A percentile compares a stretch with the other conserved stretches of the same genome.
Conservation (phyloP, 1,140 invertebrate species). For the Chionoecetes opilio region DNA sequence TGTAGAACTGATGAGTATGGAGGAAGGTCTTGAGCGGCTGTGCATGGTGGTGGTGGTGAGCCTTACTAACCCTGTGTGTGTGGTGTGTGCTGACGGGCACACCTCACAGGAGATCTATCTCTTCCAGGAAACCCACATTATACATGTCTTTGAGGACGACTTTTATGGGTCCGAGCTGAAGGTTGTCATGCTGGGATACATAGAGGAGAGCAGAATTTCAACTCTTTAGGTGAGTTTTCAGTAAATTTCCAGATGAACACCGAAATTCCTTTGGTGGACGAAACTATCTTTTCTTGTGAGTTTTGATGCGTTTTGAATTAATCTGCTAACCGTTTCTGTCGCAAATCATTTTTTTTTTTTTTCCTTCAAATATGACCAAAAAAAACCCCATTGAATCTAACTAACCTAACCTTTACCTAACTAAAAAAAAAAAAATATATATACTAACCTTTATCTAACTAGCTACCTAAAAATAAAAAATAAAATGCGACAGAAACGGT, state of each 20-base stretch:
- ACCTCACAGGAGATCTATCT: conserved; percentile 75
- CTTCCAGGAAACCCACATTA: conserved; percentile 94
- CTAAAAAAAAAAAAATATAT: no score
- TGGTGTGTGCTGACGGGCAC: conserved; percentile 44
- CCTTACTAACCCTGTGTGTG: conserved; percentile 37
- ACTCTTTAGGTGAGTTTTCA: conserved; percentile 88
- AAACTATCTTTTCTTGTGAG: no score
- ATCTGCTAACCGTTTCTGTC: no score
- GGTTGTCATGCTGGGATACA: conserved; percentile 91
- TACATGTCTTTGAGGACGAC: conserved; percentile 93
- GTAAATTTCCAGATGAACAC: no score
- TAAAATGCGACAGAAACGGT: no score
- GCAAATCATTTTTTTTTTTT: no score
- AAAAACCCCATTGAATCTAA: no score
- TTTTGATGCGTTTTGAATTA: no score
- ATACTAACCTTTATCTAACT: background rate
- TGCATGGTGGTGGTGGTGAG: conserved; percentile 30
- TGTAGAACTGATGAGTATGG: background rate
- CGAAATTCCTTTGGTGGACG: no score
- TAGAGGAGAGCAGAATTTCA: conserved; percentile 93
- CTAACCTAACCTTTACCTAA: no score
- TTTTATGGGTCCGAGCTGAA: conserved; percentile 94
- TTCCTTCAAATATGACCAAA: no score
- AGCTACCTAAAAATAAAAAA: no score
- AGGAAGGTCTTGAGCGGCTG: background rate